These are phyloP conservation scores for Cepaea hortensis DNA, from an alignment of 2,888 invertebrate species.

Conservation along the genomic window DNA sequence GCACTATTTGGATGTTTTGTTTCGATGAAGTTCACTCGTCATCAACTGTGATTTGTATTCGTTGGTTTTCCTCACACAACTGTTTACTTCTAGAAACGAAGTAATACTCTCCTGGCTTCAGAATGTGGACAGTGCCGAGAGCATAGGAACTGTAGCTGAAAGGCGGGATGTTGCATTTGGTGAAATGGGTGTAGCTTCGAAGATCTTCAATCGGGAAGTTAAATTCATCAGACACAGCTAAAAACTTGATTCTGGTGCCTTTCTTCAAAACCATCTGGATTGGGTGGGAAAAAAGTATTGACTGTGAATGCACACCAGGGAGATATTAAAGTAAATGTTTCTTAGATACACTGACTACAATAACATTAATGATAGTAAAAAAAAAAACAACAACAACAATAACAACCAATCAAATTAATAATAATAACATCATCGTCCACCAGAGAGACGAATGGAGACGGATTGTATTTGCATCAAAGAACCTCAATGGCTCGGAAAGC, in stretches of 20 bases:
- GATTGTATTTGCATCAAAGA: no score
- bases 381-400: no score
- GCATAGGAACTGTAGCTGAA: constrained; percentile 46
- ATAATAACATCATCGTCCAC: no score
- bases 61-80: constrained; percentile 22
- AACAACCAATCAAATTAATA: no score
- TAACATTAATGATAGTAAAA: no score
- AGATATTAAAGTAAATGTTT: no score
- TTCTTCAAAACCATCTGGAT: constrained; percentile 38
- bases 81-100: constrained; percentile 34
- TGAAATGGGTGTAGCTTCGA: constrained; percentile 46
- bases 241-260: constrained; percentile 49
- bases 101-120: constrained; percentile 49
- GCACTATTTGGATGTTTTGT: no score
- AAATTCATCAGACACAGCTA: background rate
- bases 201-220: constrained; percentile 35
- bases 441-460: no score
- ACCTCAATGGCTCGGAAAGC: no score
- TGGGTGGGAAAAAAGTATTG: background rate
- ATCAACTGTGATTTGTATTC: constrained; percentile 11
- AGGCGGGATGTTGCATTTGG: constrained; percentile 50
- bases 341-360: no score
- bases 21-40: background rate
- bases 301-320: no score
- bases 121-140: constrained; percentile 29